Base-by-base conservation (phyloP, 2,797 vertebrate genomes). In the Pipistrellus kuhlii region DNA sequence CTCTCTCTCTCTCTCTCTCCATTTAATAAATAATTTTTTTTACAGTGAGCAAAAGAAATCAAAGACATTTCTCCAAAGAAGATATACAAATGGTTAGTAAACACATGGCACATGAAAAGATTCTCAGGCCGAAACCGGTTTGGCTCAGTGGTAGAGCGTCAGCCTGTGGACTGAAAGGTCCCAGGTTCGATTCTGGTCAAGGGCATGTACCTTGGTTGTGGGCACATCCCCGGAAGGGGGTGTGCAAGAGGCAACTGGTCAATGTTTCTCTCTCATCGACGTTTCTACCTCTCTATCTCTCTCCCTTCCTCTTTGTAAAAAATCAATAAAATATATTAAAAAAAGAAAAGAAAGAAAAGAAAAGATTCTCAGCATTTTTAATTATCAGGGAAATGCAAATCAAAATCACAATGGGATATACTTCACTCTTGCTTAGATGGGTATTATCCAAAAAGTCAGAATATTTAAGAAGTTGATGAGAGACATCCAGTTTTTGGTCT, bases 311-410 rank as follows among this genome's bases (percentile, higher is more conserved):
- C 10, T 46, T 12, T 46, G 10, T 11, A 46, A 46, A 46, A 46
- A 46, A 46, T 46, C 44, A 11, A 46, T 11, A 46, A 46, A 46
- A 46, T 46, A 46, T 46, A 46, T 46, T 46, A 11, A 46, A 46
- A 46, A 46, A 41, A 41, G 38, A 41, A 41, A 41, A 41, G 64
- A 38, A 38, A 38, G 38, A 38, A 38, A 41, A 41, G 64, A 68
- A 93, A 88, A 38, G 18, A 93, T 76, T 25, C n/a, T 83, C 44
- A 59, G 38, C 18, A 82, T 48, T 20, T 57, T 88, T 68, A 76
- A n/a, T 88, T 38, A 57, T 90, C 13, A 73, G 18, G 48, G 23
- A 88, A 82, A 93, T 68, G 48, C 9, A 83, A 88, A 76, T 75
- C 91, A 68, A 75, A 87, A 88, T 38, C 17, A 75, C 48, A 82